These are phyloP conservation scores for Catharus bicknelli DNA, from an alignment of 2,113 vertebrate genomes.

Conservation along the genomic window DNA sequence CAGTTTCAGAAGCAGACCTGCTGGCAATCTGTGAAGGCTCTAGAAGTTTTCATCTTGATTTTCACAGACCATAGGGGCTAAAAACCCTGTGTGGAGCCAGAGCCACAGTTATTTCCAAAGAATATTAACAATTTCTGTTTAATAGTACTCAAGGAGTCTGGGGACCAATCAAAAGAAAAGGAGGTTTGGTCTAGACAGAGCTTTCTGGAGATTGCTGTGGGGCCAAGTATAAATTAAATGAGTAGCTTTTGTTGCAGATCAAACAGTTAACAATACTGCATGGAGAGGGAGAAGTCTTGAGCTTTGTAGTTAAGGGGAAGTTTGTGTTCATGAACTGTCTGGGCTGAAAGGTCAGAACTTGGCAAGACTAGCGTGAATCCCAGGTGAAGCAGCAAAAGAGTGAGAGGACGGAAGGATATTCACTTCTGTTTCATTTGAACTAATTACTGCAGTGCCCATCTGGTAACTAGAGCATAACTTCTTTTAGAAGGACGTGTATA, in stretches of 20 bases:
- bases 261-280: not conserved
- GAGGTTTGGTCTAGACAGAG: not conserved
- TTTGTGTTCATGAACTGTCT: not conserved
- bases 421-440: constrained; percentile 2
- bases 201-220: not conserved
- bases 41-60: not conserved
- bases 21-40: not conserved
- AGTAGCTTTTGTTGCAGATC: not conserved
- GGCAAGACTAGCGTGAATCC: not conserved
- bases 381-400: constrained; percentile 2
- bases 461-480: not conserved
- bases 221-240: not conserved
- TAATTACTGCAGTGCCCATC: not conserved
- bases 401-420: not conserved
- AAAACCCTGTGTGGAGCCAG: not conserved
- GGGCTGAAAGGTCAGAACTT: constrained; percentile 23
- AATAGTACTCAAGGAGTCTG: not conserved
- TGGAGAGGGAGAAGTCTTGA: not conserved
- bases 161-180: not conserved
- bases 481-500: not conserved
- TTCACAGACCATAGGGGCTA: not conserved
- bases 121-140: not conserved
- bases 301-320: not conserved
- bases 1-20: not conserved
- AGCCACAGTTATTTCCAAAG: not conserved